Percentiles rank a stretch among this genome's conserved stretches.
Evolutionary conservation across 92 coral and sea anemone species (phyloP).

Genomic region (Palythoa grandiflora): DNA sequence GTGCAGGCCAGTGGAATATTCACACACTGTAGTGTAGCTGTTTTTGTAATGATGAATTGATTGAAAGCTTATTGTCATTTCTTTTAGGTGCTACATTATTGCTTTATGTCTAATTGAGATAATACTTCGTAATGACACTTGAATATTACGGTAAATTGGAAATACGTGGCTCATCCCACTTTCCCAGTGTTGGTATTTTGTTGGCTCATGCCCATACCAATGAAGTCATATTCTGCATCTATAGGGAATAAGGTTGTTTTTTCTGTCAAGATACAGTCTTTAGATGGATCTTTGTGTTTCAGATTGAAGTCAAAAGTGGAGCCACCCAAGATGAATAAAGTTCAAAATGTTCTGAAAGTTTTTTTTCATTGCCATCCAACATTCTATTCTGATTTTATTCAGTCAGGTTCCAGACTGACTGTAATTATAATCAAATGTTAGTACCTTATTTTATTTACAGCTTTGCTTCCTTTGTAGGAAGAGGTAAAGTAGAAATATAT

Average conservation of each 20-base stretch:
- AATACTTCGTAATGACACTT: neutral
- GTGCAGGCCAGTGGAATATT: neutral
- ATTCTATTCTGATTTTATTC: neutral
- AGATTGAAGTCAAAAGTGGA: neutral
- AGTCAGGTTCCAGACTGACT: neutral
- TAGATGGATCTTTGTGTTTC: neutral
- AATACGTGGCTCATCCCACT: slow-evolving; percentile 55
- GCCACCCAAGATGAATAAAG: neutral
- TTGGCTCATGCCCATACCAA: slow-evolving; percentile 59
- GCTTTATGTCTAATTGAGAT: neutral
- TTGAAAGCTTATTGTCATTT: neutral
- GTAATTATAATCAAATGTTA: neutral
- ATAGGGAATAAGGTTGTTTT: neutral
- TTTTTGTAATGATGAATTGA: neutral
- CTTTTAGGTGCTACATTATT: neutral
- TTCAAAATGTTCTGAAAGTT: neutral
- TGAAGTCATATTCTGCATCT: slow-evolving; percentile 51
- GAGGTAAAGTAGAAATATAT: neutral
- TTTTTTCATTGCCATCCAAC: neutral
- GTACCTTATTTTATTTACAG: neutral
- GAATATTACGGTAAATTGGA: neutral
- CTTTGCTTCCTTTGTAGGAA: no score
- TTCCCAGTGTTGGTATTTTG: slow-evolving; percentile 42
- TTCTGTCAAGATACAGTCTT: neutral
- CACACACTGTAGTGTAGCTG: neutral